phyloP scores from a whole-genome alignment of 2,888 invertebrate species.

The Adelognathus sp. region DNA sequence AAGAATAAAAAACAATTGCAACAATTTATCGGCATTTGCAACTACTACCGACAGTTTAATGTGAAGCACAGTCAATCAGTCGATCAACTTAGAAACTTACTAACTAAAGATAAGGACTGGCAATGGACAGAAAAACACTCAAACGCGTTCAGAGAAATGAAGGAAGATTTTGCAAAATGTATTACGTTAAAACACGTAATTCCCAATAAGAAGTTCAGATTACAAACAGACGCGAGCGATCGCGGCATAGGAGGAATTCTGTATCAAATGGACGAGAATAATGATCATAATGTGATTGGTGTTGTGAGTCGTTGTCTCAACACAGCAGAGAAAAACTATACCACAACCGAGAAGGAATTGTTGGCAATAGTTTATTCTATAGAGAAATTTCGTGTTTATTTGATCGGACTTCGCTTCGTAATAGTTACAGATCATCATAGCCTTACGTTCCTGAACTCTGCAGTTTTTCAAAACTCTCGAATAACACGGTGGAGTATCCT shows the following conservation, averaged over 20 bases:
- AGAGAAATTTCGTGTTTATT: background rate
- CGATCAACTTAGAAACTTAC: slow-evolving; percentile 48
- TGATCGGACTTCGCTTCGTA: background rate
- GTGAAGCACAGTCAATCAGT: slow-evolving; percentile 2
- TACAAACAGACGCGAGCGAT: slow-evolving; percentile 48
- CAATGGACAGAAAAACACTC: slow-evolving; percentile 48
- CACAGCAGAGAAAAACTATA: background rate
- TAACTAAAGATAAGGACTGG: slow-evolving; percentile 52
- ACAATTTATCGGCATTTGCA: slow-evolving; percentile 40
- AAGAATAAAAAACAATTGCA: slow-evolving; percentile 55
- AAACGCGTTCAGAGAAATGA: slow-evolving; percentile 30
- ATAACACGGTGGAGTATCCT: background rate
- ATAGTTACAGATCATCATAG: slow-evolving; percentile 13
- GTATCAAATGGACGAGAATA: slow-evolving; percentile 37
- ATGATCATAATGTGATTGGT: slow-evolving; percentile 13
- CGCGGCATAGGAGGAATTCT: slow-evolving; percentile 55
- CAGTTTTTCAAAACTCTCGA: background rate
- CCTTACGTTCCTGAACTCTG: background rate
- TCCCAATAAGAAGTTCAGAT: slow-evolving; percentile 7
- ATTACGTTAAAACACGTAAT: slow-evolving; percentile 34
- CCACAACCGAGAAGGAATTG: slow-evolving; percentile 13
- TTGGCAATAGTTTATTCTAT: slow-evolving; percentile 22
- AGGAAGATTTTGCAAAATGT: slow-evolving; percentile 33
- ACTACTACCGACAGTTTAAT: slow-evolving; percentile 26
- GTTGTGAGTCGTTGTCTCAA: slow-evolving; percentile 9